Conservation (phyloP, 2,797 vertebrate species). For the Chelon auratus region DNA sequence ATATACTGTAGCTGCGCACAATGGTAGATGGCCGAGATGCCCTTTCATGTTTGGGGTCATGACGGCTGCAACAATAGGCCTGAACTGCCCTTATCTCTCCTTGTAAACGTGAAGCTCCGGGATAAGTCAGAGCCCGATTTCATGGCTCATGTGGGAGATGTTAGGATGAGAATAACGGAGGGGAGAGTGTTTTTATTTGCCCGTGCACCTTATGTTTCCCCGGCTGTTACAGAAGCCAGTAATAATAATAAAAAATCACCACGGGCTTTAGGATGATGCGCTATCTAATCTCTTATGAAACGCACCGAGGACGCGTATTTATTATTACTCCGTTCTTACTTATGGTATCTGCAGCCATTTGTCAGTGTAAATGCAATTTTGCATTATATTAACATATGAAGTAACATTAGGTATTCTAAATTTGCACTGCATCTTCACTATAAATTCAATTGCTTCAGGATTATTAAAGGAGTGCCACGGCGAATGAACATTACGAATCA, state of each 20-base stretch:
- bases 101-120: constrained; percentile 76
- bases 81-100: constrained; percentile 77
- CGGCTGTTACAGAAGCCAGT: constrained; percentile 36
- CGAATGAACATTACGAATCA: constrained; percentile 39
- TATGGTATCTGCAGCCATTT: constrained; percentile 55
- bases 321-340: constrained; percentile 62
- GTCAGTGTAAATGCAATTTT: constrained; percentile 61
- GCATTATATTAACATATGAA: constrained; percentile 54
- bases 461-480: constrained; percentile 63
- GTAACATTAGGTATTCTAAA: constrained; percentile 53
- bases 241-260: constrained; percentile 41
- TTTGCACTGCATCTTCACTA: constrained; percentile 30
- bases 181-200: constrained; percentile 47
- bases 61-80: constrained; percentile 72
- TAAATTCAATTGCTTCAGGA: constrained; percentile 56
- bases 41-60: constrained; percentile 78
- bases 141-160: constrained; percentile 68
- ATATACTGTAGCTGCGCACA: constrained; percentile 63
- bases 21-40: constrained; percentile 77
- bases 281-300: constrained; percentile 31
- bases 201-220: constrained; percentile 57
- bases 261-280: constrained; percentile 25
- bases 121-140: constrained; percentile 69
- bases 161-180: constrained; percentile 52
- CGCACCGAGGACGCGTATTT: constrained; percentile 43